phyloP scores from a whole-genome alignment of 1,140 invertebrate genomes.

The Argopecten irradians region DNA sequence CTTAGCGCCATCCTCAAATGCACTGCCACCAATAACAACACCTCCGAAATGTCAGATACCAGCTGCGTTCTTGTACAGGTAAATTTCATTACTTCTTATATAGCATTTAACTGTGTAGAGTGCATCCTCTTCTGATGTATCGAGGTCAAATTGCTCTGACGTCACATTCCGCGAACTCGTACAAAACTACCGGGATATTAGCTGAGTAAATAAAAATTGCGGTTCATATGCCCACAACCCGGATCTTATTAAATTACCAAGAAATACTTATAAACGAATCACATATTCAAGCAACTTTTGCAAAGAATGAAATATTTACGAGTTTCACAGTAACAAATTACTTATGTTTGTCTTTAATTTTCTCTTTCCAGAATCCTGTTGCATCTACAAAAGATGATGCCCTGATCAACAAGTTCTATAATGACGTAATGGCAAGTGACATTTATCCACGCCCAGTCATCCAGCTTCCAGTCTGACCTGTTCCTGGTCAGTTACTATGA shows the following conservation, averaged over 20 bases:
- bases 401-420: conserved; percentile 51
- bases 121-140: no score
- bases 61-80: conserved; percentile 39
- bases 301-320: not conserved
- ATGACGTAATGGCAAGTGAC: conserved; percentile 52
- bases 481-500: not conserved
- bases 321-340: not conserved
- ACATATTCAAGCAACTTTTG: not conserved
- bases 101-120: not conserved
- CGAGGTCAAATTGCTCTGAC: not conserved
- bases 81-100: not conserved
- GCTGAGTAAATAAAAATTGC: not conserved
- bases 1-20: conserved; percentile 11
- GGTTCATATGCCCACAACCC: not conserved
- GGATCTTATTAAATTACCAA: not conserved
- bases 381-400: conserved; percentile 45
- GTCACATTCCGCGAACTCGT: not conserved
- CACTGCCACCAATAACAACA: conserved; percentile 26
- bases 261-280: not conserved
- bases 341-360: not conserved
- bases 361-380: conserved; percentile 48
- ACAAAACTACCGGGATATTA: not conserved
- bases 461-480: conserved; percentile 55
- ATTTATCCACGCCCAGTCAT: conserved; percentile 58
- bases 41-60: conserved; percentile 27